Base-by-base conservation (phyloP, 2,888 invertebrate genomes). In the Unio delphinus region DNA sequence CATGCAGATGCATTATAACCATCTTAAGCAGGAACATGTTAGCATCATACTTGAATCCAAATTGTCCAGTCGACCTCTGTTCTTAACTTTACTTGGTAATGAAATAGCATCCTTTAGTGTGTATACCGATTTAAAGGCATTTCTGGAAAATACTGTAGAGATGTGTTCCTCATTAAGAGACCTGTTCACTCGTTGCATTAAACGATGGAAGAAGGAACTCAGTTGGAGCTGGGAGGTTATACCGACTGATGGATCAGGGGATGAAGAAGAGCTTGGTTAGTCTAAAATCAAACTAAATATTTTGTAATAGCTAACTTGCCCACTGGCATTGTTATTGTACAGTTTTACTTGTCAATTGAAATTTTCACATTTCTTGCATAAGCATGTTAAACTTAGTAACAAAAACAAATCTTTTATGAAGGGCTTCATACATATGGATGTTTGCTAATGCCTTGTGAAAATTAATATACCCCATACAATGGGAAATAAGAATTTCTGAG, bases 201-300 rank as follows among this genome's bases (percentile, higher is more conserved):
- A 80, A 65, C 80, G 86, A 20, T 89, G 89, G 88, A 81, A 86
- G 17, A 72, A 75, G 45, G 85, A 85, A 26, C 81, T 83, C 67
- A 87, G 87, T 73, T 88, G 88, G 88, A 76, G 75, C 7, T 77
- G 73, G 55, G 77, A 77, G 56, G 72, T 77, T 18, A 34, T 77
- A 20, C 70, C 77, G 3, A 64, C 75, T 4, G 77, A 77, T n/a
- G 73, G 75, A 62, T 72, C 68, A 26, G 73, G 45, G 11, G 45
- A 11, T 45, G 45, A 45, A 11, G 11, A 11, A 45, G 45, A 45
- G 11, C 45, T 45, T 45, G 45, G 45, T 45, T 45, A 45, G 45
- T 45, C 45, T 45, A 8, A 45, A 11, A 45, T 45, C 3, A 45
- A 3, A 45, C 2, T 11, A 3, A 3, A 45, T 11, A 45, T 11